Conservation (phyloP, 2,888 invertebrate species). For the Rhyacophila evoluta region DNA sequence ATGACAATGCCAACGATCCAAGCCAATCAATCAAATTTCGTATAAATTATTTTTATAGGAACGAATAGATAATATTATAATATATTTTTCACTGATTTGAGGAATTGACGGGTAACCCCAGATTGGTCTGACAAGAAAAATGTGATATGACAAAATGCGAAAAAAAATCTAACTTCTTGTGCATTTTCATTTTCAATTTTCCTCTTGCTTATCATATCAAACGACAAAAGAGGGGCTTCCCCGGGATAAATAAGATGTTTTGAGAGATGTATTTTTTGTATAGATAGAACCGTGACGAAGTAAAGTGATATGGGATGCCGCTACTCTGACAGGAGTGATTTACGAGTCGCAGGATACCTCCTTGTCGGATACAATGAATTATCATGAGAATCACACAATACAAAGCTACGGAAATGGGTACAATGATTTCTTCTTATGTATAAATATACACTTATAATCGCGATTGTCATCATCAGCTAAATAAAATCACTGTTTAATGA, state of each 20-base stretch:
- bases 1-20: too few relatives aligned
- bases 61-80: not conserved
- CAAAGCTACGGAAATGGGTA: slow-evolving; percentile 27
- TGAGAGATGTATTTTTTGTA: slow-evolving; percentile 8
- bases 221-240: slow-evolving; percentile 7
- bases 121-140: not conserved
- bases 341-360: not conserved
- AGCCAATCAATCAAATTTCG: too few relatives aligned
- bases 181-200: slow-evolving; percentile 19
- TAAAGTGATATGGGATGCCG: slow-evolving; percentile 21
- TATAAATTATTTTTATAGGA: too few relatives aligned
- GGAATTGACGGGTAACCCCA: too few relatives aligned
- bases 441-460: not conserved
- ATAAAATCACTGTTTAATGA: too few relatives aligned
- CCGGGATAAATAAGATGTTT: slow-evolving; percentile 3
- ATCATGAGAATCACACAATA: slow-evolving; percentile 37
- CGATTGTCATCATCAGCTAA: too few relatives aligned
- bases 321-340: not conserved
- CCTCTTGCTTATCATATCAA: slow-evolving; percentile 3
- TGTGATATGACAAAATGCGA: not conserved
- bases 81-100: too few relatives aligned
- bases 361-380: slow-evolving; percentile 45
- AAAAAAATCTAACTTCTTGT: not conserved
- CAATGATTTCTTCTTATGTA: slow-evolving; percentile 2
- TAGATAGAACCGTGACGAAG: slow-evolving; percentile 9